Percentiles rank a stretch among this genome's conserved stretches.
Conservation (phyloP, 2,113 vertebrate species). For the Grantiella picta region DNA sequence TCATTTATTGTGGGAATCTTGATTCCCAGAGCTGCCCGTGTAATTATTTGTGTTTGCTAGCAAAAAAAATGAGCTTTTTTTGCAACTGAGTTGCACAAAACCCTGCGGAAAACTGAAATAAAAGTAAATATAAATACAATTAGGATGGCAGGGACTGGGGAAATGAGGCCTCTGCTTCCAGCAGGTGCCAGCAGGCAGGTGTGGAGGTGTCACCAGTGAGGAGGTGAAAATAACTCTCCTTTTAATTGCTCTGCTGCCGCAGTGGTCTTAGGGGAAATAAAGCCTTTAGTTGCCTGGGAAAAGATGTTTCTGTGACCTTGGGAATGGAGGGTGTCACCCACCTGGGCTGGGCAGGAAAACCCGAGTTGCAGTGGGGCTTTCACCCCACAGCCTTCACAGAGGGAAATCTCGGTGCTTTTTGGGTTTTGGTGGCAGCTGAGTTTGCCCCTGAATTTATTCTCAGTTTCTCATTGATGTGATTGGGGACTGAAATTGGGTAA, state of each 20-base stretch:
- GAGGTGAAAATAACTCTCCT: slow-evolving; percentile 21
- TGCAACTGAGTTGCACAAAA: neutral
- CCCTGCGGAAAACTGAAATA: neutral
- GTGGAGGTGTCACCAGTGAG: neutral
- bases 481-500: neutral
- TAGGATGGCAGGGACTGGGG: neutral
- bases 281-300: neutral
- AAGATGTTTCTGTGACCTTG: neutral
- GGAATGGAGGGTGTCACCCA: neutral
- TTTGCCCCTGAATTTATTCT: neutral
- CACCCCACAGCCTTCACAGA: neutral
- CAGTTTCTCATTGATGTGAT: neutral
- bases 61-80: neutral
- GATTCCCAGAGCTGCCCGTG: neutral
- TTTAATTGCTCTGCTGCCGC: slow-evolving; percentile 51
- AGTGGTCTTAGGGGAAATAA: neutral
- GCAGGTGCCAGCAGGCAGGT: neutral
- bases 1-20: neutral
- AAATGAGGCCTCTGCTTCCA: neutral
- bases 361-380: neutral
- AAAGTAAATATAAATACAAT: neutral
- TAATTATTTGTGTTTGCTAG: neutral
- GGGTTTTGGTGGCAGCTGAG: neutral
- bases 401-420: neutral
- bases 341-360: neutral